phyloP scores from a whole-genome alignment of 2,113 vertebrate species.

The Gavia stellata region DNA sequence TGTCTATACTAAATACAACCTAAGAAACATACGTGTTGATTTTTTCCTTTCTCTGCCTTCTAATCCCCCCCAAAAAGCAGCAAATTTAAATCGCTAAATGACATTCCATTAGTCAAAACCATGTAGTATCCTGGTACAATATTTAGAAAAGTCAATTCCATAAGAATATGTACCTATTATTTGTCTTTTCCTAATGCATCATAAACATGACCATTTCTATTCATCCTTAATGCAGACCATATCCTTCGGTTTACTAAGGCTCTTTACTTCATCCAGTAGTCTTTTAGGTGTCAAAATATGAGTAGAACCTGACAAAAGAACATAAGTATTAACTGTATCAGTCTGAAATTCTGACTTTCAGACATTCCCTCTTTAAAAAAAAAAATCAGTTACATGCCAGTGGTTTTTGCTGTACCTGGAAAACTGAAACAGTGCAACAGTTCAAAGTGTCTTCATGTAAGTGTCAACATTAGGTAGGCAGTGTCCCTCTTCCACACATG shows the following conservation, averaged over 20 bases:
- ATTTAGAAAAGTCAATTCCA: constrained; percentile 8
- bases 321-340: neutral
- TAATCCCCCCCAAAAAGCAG: constrained; percentile 17
- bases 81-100: constrained; percentile 48
- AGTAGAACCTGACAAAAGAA: constrained; percentile 83
- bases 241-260: constrained; percentile 85
- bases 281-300: constrained; percentile 88
- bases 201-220: constrained; percentile 34
- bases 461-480: neutral
- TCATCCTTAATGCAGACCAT: constrained; percentile 78
- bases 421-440: neutral
- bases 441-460: neutral
- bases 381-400: neutral
- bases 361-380: neutral
- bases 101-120: neutral
- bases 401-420: neutral
- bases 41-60: neutral
- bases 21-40: neutral
- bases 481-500: neutral
- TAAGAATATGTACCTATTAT: constrained; percentile 48
- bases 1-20: neutral
- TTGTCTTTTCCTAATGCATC: constrained; percentile 20
- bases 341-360: neutral
- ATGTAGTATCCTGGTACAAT: neutral
- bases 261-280: constrained; percentile 90